Conservation (phyloP, 2,797 vertebrate genomes). For the Australoheros facetus region DNA sequence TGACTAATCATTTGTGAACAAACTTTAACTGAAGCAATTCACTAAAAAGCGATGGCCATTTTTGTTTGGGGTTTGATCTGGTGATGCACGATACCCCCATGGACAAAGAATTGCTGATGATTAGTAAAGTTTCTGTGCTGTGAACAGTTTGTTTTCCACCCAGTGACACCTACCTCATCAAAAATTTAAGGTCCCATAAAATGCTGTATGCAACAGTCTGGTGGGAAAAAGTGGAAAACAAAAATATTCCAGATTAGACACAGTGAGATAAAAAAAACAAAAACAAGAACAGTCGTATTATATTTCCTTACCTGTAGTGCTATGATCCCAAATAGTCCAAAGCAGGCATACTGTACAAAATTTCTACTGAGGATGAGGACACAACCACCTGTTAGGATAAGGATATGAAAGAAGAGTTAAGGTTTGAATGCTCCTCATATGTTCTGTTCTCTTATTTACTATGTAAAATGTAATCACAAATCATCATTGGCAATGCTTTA, state of each 20-base stretch:
- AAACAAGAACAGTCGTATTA: too few species aligned
- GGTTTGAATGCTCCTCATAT: neutral
- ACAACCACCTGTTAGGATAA: constrained; percentile 86
- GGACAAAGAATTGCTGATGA: too few species aligned
- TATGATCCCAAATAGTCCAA: constrained; percentile 96
- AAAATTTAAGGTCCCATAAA: constrained; percentile 98
- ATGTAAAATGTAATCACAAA: neutral
- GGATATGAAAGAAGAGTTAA: neutral
- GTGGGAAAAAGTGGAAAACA: constrained; percentile 9
- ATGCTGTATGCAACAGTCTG: constrained; percentile 99
- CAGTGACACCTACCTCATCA: constrained; percentile 91
- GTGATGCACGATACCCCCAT: neutral
- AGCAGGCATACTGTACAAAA: constrained; percentile 98
- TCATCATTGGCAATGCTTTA: neutral
- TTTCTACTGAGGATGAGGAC: constrained; percentile 97
- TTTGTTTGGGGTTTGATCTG: neutral
- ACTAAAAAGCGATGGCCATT: neutral
- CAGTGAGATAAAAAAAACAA: neutral
- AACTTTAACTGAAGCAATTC: neutral
- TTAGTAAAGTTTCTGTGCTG: too few species aligned
- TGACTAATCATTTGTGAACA: neutral
- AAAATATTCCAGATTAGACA: constrained; percentile 22
- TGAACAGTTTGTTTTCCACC: neutral
- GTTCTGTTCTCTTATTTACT: neutral
- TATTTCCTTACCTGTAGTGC: constrained; percentile 88